Evolutionary conservation across 1,140 invertebrate genomes (phyloP), one percentile per base, ranked within the genome.

Genomic region (Dendrolimus punctatus): DNA sequence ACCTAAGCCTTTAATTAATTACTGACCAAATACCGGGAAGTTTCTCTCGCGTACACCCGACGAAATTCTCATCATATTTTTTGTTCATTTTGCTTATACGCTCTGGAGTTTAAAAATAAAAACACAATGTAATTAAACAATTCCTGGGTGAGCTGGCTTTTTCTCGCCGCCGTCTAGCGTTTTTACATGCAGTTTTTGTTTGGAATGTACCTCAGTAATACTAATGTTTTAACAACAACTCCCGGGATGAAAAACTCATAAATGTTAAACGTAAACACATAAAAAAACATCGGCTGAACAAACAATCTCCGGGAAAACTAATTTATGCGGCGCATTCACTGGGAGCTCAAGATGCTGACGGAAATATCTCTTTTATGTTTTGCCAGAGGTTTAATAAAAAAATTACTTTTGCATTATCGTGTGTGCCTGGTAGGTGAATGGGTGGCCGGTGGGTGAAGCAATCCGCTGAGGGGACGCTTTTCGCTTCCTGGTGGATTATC

Each of bases 231-330:
- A 69, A 70, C 60, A 75, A 55, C 58, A 49, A 60, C 54, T 51
- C 53, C 51, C 38, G 67, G 62, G 57, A 58, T 66, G 69, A 76
- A 80, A 81, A 80, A 70, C 78, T 85, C 81, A 85, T 85, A 82
- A 84, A 82, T 78, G 76, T 76, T 80, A 78, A 77, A 67, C 67
- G 60, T 71, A 75, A 76, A 81, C 66, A 76, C 79, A 80, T 72
- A 76, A 82, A 80, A 77, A 79, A 68, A 53, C n/a, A 72, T 76
- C 66, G 62, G 71, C 69, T 73, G 71, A 66, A 77, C 76, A 80
- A 82, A 82, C 80, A 85, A 80, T 76, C 72, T 80, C 74, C 74
- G 74, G 73, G 60, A 76, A 78, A 85, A 85, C 81, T 85, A 85
- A 83, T 85, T 82, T 83, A 81, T 82, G 76, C 76, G 73, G 70